phyloP scores from a whole-genome alignment of 2,888 invertebrate genomes.

The Notocelia uddmanniana region DNA sequence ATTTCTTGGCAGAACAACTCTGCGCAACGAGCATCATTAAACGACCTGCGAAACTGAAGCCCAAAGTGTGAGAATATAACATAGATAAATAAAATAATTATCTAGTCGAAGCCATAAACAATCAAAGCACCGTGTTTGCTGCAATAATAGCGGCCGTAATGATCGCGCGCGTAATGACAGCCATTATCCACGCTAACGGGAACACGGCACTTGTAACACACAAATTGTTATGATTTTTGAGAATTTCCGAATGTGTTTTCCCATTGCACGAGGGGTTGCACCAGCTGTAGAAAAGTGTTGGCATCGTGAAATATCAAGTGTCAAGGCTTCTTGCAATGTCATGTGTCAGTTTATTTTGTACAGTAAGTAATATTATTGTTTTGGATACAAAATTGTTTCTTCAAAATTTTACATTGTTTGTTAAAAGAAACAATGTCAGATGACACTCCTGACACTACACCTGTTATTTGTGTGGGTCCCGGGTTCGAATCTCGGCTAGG shows the following conservation, averaged over 20 bases:
- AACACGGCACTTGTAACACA: constrained; percentile 23
- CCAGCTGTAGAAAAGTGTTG: neutral
- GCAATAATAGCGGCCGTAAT: constrained; percentile 65
- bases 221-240: constrained; percentile 38
- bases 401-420: too few species aligned
- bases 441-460: too few species aligned
- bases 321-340: too few species aligned
- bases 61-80: neutral
- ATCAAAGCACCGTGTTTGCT: constrained; percentile 51
- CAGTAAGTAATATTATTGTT: too few species aligned
- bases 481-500: too few species aligned
- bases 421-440: too few species aligned
- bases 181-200: constrained; percentile 51
- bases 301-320: too few species aligned
- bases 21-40: neutral
- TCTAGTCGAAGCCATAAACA: constrained; percentile 49
- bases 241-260: constrained; percentile 13
- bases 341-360: too few species aligned
- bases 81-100: neutral
- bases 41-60: neutral
- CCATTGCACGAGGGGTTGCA: neutral
- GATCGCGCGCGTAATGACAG: constrained; percentile 53
- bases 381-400: too few species aligned
- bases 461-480: too few species aligned
- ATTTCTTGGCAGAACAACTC: neutral